Evolutionary conservation across 92 coral and sea anemone species (phyloP).

Genomic region (Isaurus tuberculatus): DNA sequence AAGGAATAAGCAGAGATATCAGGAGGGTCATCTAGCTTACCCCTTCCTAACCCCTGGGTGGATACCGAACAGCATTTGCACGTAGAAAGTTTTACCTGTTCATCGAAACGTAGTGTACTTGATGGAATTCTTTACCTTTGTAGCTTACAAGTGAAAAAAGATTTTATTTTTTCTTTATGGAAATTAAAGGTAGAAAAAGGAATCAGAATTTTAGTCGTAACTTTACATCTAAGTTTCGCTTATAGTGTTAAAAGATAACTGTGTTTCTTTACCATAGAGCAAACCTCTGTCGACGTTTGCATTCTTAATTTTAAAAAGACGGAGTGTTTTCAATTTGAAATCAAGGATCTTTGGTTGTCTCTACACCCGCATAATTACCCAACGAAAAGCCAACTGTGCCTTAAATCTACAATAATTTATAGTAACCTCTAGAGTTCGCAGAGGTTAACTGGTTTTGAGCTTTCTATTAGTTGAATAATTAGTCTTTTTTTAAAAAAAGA

Average conservation of each 20-base stretch:
- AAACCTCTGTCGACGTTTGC: neutral
- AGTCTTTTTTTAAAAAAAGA: too few species aligned
- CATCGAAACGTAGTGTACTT: neutral
- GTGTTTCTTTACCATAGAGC: neutral
- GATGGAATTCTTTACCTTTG: neutral
- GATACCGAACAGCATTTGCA: constrained; percentile 92
- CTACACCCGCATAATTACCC: too few species aligned
- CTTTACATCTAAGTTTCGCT: neutral
- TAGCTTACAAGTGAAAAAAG: neutral
- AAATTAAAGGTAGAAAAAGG: neutral
- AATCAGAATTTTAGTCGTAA: neutral
- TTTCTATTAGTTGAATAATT: too few species aligned
- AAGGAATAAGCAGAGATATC: constrained; percentile 69
- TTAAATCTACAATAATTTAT: too few species aligned
- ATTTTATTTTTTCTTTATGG: neutral
- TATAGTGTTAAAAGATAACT: too few species aligned
- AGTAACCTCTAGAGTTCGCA: too few species aligned
- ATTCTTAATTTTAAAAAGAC: neutral
- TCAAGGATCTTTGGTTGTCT: too few species aligned
- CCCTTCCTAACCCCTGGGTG: constrained; percentile 96
- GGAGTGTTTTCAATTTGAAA: neutral
- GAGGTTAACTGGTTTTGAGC: too few species aligned
- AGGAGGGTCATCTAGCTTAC: constrained; percentile 91
- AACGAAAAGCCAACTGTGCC: too few species aligned
- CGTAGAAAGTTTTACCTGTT: constrained; percentile 27